Percentiles rank a stretch among this genome's conserved stretches.
phyloP scores from a whole-genome alignment of 1,140 invertebrate genomes.

The Saccostrea cuccullata region DNA sequence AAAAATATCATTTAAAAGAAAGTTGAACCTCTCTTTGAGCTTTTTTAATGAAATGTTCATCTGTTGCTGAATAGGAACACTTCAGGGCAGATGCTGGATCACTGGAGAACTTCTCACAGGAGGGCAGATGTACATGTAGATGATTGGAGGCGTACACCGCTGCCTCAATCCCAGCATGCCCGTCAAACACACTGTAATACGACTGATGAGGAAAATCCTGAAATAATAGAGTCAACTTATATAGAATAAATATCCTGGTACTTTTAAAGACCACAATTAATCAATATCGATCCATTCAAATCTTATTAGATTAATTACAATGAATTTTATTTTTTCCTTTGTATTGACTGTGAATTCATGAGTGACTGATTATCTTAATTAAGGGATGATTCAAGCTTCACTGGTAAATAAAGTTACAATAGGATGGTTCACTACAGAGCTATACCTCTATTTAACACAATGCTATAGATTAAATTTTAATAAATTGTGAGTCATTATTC shows the following conservation, averaged over 20 bases:
- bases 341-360: background rate
- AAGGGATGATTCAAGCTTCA: too few species aligned
- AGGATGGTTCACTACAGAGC: too few species aligned
- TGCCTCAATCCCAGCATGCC: constrained; percentile 94
- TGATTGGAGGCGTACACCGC: constrained; percentile 92
- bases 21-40: constrained; percentile 83
- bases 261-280: too few species aligned
- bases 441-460: too few species aligned
- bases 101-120: constrained; percentile 64
- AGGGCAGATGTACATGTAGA: constrained; percentile 90
- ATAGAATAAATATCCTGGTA: too few species aligned
- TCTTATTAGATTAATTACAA: too few species aligned
- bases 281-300: too few species aligned
- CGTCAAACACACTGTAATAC: constrained; percentile 96
- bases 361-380: background rate
- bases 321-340: too few species aligned
- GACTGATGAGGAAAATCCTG: constrained; percentile 83
- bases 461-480: too few species aligned
- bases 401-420: too few species aligned
- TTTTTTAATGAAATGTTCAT: constrained; percentile 88
- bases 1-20: background rate
- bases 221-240: background rate
- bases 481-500: too few species aligned
- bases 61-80: constrained; percentile 91
- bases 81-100: constrained; percentile 79